Evolutionary conservation across 2,797 vertebrate species (phyloP).

Genomic region (Acipenser ruthenus): DNA sequence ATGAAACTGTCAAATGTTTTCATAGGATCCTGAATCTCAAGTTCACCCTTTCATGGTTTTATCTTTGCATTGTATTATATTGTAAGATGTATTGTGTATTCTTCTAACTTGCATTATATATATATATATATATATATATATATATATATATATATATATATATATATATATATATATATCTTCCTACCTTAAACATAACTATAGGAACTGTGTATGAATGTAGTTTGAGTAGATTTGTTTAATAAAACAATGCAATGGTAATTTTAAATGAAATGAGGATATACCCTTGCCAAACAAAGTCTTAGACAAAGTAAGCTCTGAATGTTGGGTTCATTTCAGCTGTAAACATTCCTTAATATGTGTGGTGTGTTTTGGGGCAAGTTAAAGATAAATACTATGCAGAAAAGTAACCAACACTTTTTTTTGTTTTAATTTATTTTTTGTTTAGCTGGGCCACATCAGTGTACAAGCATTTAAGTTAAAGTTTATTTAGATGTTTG

Average conservation of each 20-base stretch:
- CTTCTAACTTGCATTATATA: constrained; percentile 69
- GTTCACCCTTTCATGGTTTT: constrained; percentile 52
- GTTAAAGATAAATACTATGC: constrained; percentile 46
- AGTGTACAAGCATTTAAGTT: constrained; percentile 48
- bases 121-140: constrained; percentile 27
- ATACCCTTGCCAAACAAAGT: constrained; percentile 65
- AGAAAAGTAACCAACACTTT: constrained; percentile 52
- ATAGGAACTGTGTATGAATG: constrained; percentile 81
- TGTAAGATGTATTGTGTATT: constrained; percentile 74
- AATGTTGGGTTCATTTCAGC: constrained; percentile 42
- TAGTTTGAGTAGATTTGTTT: constrained; percentile 74
- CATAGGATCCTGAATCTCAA: constrained; percentile 58
- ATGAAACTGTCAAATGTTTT: constrained; percentile 43
- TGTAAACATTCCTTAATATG: constrained; percentile 55
- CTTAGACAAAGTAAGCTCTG: constrained; percentile 6
- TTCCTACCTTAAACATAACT: constrained; percentile 67
- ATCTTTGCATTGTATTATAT: constrained; percentile 71
- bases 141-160: too few species aligned
- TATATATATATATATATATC: constrained; percentile 38
- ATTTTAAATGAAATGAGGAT: constrained; percentile 44
- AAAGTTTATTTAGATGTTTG: constrained; percentile 49
- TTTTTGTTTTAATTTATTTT: constrained; percentile 7
- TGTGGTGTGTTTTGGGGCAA: constrained; percentile 15
- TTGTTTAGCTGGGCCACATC: constrained; percentile 36
- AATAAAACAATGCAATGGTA: constrained; percentile 44